Evolutionary conservation across 2,888 invertebrate species (phyloP), one percentile per base, ranked within the genome.

Genomic region (Cryptosula pallasiana): DNA sequence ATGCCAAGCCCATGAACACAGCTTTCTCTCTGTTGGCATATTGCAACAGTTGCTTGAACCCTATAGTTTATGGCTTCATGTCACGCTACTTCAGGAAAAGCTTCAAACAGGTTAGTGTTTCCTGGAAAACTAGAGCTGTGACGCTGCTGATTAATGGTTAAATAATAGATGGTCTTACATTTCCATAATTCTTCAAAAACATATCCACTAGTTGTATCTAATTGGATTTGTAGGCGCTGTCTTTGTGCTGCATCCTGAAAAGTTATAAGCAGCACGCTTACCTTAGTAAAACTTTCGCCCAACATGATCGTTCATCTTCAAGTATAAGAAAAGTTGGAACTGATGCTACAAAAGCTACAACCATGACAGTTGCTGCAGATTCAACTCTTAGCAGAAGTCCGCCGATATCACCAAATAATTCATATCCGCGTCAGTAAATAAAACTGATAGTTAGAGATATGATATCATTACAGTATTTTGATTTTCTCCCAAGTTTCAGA

Each of bases 11-110:
- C 75, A 86, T 90, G 83, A 86, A 88, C 58, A 89, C 88, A 55
- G 86, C 87, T 5, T 90, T 90, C 79, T 88, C 88, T 75, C 82
- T 90, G 27, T 86, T 90, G 87, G 89, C 90, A 0, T 91, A 91
- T 81, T 88, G 89, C 79, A 91, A 91, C 85, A 90, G 90, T 79
- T 90, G 90, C 81, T 87, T 90, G 76, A 91, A 91, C 83, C 91
- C 91, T 1, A 87, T 91, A 55, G 88, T 91, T 36, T 91, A 91
- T 80, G 90, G 90, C 34, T 91, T 91, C 83, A 90, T 91, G 89
- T 90, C 90, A 57, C 88, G 88, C 78, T 89, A 89, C 83, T 90
- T 90, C 82, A 85, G 90, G 1, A 88, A 82, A 69, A 80, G 81
- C 5, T 85, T 86, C 76, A 78, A 79, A 70, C 77, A 79, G 71